phyloP scores from a whole-genome alignment of 2,113 vertebrate genomes.

The Otolemur garnettii region DNA sequence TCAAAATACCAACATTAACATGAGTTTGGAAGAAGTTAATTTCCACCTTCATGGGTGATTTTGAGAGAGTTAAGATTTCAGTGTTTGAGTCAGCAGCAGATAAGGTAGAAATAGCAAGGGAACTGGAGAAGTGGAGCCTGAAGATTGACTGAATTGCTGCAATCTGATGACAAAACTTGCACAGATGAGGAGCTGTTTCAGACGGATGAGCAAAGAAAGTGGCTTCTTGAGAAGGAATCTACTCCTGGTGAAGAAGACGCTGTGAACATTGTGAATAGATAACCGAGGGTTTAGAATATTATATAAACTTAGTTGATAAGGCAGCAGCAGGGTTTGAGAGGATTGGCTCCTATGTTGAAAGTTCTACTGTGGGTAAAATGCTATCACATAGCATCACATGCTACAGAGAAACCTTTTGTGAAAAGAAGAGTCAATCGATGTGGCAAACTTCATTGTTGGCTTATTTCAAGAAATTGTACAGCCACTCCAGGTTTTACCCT shows the following conservation, averaged over 20 bases:
- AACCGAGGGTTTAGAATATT: not conserved
- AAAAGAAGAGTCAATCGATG: not conserved
- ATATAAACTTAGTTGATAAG: not conserved
- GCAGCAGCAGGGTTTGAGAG: not conserved
- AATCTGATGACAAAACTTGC: too few species aligned
- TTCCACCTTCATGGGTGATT: not conserved
- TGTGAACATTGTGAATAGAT: not conserved
- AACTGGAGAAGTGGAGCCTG: not conserved
- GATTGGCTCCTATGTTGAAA: not conserved
- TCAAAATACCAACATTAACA: not conserved
- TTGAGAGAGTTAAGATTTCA: not conserved
- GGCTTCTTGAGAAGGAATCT: not conserved
- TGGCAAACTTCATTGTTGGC: not conserved
- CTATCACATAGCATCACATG: not conserved
- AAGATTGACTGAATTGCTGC: too few species aligned
- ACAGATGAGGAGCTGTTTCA: too few species aligned
- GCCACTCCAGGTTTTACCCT: not conserved
- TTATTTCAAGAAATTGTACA: not conserved
- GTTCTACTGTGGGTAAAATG: not conserved
- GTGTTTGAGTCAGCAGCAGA: not conserved
- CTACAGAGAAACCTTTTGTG: not conserved
- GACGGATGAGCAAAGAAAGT: not conserved
- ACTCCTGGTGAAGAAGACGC: not conserved
- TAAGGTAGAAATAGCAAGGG: not conserved
- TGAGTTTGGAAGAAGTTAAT: not conserved